These are phyloP conservation scores for Zhengitettix transpicula DNA, from an alignment of 2,888 invertebrate genomes.

Conservation along the genomic window DNA sequence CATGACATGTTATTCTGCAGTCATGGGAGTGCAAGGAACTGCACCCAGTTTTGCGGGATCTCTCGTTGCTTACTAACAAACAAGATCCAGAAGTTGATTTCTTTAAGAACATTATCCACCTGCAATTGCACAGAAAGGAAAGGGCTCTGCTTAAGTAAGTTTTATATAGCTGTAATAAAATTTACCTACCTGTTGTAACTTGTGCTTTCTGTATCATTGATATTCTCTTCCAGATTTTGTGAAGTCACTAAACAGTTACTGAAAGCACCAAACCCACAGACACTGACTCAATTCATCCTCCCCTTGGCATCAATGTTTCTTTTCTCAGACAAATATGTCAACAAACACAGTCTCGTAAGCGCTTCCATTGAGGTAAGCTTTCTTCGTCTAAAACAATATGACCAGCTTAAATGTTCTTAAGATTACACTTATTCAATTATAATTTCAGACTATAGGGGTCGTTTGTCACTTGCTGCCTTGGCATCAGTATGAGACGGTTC, in stretches of 20 bases:
- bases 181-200: not conserved
- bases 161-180: not conserved
- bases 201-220: not conserved
- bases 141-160: constrained; percentile 55
- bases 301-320: constrained; percentile 71
- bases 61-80: constrained; percentile 47
- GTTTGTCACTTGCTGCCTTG: constrained; percentile 69
- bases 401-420: not conserved
- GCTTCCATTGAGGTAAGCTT: constrained; percentile 51
- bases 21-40: constrained; percentile 51
- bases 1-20: constrained; percentile 6
- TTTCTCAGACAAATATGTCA: constrained; percentile 54
- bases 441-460: constrained; percentile 41
- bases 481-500: constrained; percentile 70
- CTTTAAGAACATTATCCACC: constrained; percentile 81
- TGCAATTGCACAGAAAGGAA: constrained; percentile 71
- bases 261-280: constrained; percentile 43
- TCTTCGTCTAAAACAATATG: not conserved
- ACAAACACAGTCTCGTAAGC: constrained; percentile 67
- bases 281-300: constrained; percentile 67
- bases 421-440: not conserved
- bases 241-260: constrained; percentile 42
- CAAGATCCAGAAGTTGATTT: constrained; percentile 78
- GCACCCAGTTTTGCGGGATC: constrained; percentile 54
- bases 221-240: constrained; percentile 31